Base-by-base conservation (phyloP, 2,113 vertebrate species). In the Grammomys surdaster region DNA sequence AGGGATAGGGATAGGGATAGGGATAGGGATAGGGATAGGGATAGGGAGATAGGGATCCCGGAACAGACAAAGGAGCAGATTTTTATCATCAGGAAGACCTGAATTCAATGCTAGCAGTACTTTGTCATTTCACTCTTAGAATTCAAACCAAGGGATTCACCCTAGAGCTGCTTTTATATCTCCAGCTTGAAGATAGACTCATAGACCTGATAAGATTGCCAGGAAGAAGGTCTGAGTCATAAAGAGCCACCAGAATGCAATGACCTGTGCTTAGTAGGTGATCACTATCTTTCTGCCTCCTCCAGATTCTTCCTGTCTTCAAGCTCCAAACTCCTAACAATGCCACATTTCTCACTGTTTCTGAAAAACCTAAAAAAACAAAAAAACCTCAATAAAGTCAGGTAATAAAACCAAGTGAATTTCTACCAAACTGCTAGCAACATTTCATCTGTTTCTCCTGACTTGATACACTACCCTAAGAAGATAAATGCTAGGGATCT, bases 401-500 rank as follows among this genome's bases (percentile, higher is more conserved):
- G 36, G 56, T 54, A 88, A 72, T 17, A 46, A 31, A 63, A 20
- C 7, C 10, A 65, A 72, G 80, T 5, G 85, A 48, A 67, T 90
- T 93, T 86, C 81, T 4, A 94, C 7, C 2, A 93, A 87, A 82
- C 46, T 88, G 28, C 77, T 90, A 1, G 6, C 95, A 97, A 90
- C 60, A 85, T 97, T 94, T 91, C 46, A 96, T n/a, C 77, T 67
- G 87, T 96, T 93, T 95, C 65, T 63, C 7, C 54, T 94, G 92
- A 96, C 97, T 98, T 97, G 54, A 82, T 90, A 87, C 65, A 97
- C 97, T 80, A 98, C 51, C 31, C 7, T 14, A 16, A 86, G 97
- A 97, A 94, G 73, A 95, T 91, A 98, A 98, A 98, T 54, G 65
- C 78, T 87, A 70, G 0, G 0, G 24, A 90, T 97, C 89, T 22